Conservation (phyloP, 2,113 vertebrate genomes). For the Nothocercus julius region DNA sequence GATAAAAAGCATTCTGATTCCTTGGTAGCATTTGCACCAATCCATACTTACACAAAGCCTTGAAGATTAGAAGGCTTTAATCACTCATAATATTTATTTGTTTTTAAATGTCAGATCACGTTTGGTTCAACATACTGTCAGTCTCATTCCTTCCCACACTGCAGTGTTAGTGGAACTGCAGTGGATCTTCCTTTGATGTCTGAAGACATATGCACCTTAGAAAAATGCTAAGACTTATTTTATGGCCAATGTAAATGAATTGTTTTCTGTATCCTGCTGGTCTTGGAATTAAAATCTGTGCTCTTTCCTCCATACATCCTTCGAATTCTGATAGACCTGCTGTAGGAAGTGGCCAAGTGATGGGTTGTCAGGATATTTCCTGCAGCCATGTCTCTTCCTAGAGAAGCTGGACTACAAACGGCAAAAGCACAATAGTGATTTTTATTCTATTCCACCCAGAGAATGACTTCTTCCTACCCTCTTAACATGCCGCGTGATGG, state of each 20-base stretch:
- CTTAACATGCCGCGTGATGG: background rate
- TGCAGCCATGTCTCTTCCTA: background rate
- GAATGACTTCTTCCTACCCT: background rate
- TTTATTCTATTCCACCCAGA: background rate
- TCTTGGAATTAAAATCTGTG: background rate
- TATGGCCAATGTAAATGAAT: background rate
- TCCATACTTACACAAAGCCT: conserved; percentile 70
- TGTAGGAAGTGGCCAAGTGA: background rate
- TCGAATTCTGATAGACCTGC: background rate
- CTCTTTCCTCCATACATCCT: background rate
- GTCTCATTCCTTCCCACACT: background rate
- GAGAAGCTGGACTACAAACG: background rate
- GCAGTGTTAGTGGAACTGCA: background rate
- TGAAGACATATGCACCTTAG: background rate
- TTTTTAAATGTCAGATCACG: conserved; percentile 77
- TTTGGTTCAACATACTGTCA: conserved; percentile 61
- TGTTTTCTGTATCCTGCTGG: background rate
- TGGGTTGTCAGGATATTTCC: background rate
- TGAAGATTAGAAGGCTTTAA: conserved; percentile 75
- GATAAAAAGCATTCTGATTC: conserved; percentile 71
- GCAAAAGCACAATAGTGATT: background rate
- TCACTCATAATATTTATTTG: conserved; percentile 75
- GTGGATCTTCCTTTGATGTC: background rate
- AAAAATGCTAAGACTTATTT: background rate
- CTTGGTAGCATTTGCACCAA: conserved; percentile 70